phyloP scores from a whole-genome alignment of 1,140 invertebrate genomes.

The Drosophila tristis region DNA sequence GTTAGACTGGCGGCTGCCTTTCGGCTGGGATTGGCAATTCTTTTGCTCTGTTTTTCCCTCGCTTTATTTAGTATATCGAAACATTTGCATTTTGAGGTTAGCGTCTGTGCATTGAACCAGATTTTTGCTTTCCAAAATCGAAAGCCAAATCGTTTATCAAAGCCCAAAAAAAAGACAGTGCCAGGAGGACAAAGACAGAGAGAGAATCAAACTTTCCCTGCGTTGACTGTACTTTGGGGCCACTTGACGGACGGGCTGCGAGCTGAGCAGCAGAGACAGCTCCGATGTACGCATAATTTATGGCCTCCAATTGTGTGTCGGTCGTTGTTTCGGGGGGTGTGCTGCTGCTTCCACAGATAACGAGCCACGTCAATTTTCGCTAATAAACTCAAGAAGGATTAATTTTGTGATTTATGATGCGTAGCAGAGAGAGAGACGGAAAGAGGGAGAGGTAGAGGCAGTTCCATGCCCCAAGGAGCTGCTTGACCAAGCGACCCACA shows the following conservation, averaged over 20 bases:
- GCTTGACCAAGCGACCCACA: too few species aligned
- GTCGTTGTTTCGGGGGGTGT: slow-evolving; percentile 1
- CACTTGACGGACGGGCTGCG: slow-evolving; percentile 15
- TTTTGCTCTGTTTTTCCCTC: neutral
- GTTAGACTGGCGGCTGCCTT: slow-evolving; percentile 47
- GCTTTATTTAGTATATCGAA: slow-evolving; percentile 28
- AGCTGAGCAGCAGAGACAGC: slow-evolving; percentile 14
- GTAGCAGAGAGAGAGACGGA: neutral
- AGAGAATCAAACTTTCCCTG: slow-evolving; percentile 19
- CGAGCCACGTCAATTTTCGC: slow-evolving; percentile 77
- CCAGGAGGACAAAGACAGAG: slow-evolving; percentile 4
- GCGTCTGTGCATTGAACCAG: slow-evolving; percentile 59
- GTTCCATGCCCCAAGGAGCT: too few species aligned
- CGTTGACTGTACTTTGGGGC: slow-evolving; percentile 20
- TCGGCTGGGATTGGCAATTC: slow-evolving; percentile 3
- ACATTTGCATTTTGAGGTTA: slow-evolving; percentile 60
- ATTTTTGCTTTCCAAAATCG: slow-evolving; percentile 31
- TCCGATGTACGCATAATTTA: slow-evolving; percentile 74
- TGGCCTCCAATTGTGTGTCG: slow-evolving; percentile 56
- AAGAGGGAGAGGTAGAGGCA: neutral
- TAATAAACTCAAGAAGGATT: slow-evolving; percentile 82
- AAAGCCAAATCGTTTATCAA: slow-evolving; percentile 58
- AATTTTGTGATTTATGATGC: slow-evolving; percentile 78
- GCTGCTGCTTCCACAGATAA: slow-evolving; percentile 51
- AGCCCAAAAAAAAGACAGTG: neutral